A percentile compares a stretch with the other conserved stretches of the same genome.
Evolutionary conservation across 1,140 invertebrate species (phyloP).

Genomic region (Leptinotarsa defecta): DNA sequence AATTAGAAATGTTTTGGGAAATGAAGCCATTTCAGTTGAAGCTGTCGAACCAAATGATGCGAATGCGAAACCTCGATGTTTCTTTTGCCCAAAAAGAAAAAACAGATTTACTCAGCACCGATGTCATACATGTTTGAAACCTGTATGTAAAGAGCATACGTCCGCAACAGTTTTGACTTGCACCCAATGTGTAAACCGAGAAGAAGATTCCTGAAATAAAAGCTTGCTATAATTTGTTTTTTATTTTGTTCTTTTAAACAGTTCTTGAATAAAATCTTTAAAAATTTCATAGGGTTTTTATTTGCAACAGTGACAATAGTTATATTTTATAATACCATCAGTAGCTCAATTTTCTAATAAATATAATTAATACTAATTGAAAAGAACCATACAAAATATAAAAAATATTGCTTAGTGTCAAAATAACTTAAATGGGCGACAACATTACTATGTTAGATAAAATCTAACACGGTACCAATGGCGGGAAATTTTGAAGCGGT

Average conservation of each 20-base stretch:
- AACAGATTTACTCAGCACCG: constrained; percentile 24
- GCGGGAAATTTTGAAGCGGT: too few relatives aligned
- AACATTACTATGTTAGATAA: constrained; percentile 1
- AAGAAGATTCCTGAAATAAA: constrained; percentile 3
- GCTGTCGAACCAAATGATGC: too few relatives aligned
- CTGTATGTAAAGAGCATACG: constrained; percentile 9
- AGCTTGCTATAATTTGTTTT: background rate
- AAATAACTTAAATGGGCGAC: constrained; percentile 4
- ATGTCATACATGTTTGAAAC: constrained; percentile 3
- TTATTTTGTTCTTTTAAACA: background rate
- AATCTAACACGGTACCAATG: too few relatives aligned
- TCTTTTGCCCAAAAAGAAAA: constrained; percentile 20
- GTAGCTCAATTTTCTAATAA: constrained; percentile 7
- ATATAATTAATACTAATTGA: background rate
- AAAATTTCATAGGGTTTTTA: background rate
- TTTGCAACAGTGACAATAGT: background rate
- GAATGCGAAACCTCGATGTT: constrained; percentile 6
- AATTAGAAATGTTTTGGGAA: background rate
- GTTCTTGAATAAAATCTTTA: background rate
- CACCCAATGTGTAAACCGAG: background rate
- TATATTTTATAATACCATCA: constrained; percentile 9
- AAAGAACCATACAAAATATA: background rate
- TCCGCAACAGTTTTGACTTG: constrained; percentile 7
- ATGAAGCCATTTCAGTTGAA: background rate
- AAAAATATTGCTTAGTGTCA: background rate